Base-by-base conservation (phyloP, 1,140 invertebrate genomes). In the Heliconius nattereri region DNA sequence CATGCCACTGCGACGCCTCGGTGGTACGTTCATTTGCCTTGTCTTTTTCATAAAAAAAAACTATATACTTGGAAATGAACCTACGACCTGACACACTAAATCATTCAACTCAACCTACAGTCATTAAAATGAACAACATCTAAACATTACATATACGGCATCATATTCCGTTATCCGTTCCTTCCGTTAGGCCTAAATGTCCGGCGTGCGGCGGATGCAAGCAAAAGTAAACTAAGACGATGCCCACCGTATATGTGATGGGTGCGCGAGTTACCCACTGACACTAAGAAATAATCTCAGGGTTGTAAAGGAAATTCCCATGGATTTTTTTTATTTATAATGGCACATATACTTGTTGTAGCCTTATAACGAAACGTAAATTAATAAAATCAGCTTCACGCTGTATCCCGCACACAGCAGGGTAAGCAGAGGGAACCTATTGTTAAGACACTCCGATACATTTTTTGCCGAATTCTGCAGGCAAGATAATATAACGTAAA, bases 151-250 rank as follows among this genome's bases (percentile, higher is more conserved):
- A 60, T 26, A 66, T 66, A 66, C 29, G 60, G 60, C 11, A 66
- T 66, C 45, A 57, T 16, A 20, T 26, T 74, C 78, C 78, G 78
- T 79, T 79, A 78, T 13, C 7, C 73, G 54, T 71, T 79, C 78
- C 78, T 79, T 79, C 73, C 78, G 60, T 66, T 79, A 66, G 81
- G 78, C 75, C 75, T 75, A 88, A 88, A 86, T 66, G 85, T 83
- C 81, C 23, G 81, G 75, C 82, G 78, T 90, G 87, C 88, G 88
- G 72, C 87, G 88, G 88, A 89, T 85, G 88, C 75, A 35, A 73
- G 71, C 60, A 29, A 87, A 75, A 75, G 85, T 79, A 86, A 87
- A 87, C 84, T 87, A 84, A 83, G 82, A 32, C 74, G 78, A 79
- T 79, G 66, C 72, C 54, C 57, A 20, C 78, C 78, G 37, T 79